Evolutionary conservation across 30 jellyfish, hydroid and myxozoan genomes (phyloP), one percentile per base, ranked within the genome.

Genomic region (Chrysaora quinquecirrha): DNA sequence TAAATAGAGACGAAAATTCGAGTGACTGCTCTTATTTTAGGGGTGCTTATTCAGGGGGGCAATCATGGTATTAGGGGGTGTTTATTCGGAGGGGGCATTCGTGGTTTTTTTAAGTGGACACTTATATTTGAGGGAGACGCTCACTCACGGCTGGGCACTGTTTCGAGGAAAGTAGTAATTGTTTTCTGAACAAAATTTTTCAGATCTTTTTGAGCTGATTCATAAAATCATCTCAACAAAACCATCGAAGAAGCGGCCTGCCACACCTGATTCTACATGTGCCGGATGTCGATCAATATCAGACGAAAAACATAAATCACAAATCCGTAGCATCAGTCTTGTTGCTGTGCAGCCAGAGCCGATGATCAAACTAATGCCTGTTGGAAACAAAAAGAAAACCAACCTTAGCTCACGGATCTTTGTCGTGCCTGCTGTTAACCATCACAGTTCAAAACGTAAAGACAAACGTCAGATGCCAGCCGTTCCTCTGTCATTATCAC

Each of bases 351-450:
- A 84, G 2, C 43, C 75, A n/a, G 87, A 72, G 19, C 38, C 94
- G 21, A 9, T 68, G 34, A 66, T 84, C 54, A 35, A 54, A 52
- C 67, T 84, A 30, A 32, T 84, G 43, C 94, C 87, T 29, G 82
- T 32, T 0, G 75, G 62, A 10, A 38, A 24, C 25, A 84, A 61
- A 78, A 84, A 33, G 58, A 84, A 72, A 29, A 70, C 87, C 29
- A 84, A 71, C 27, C 6, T 73, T 4, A 85, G 83, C 46, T 84
- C 94, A 21, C 76, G 63, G 52, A 74, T 84, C 31, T 84, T 72
- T 27, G 87, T 84, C n/a, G 86, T 84, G 9, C 94, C 87, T 7
- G 43, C 87, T 19, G 72, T 76, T 3, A 73, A 23, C 1, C 94
- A 84, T 69, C 64, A 85, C 3, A 72, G 64, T 1, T 2, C 52